Evolutionary conservation across 2,888 invertebrate genomes (phyloP), one percentile per base, ranked within the genome.

Genomic region (Dendrolimus pini): DNA sequence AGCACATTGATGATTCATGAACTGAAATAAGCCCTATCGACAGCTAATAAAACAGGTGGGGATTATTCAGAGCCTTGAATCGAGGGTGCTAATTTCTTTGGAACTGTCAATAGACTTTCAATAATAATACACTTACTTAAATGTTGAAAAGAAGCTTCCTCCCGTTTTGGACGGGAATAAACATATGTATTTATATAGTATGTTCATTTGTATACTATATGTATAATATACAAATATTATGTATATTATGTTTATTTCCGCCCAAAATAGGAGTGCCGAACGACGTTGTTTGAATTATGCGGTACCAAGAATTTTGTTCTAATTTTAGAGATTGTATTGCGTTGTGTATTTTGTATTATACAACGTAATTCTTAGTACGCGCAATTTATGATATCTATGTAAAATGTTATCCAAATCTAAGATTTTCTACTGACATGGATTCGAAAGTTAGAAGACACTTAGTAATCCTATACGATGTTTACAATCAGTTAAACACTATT

Each of bases 21-120:
- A 69, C 55, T 42, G 55, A 55, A 55, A 65, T 64, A 61, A 59
- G 30, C 30, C 30, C 30, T 59, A 63, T 61, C 60, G 61, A 62
- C 63, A 62, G 61, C 56, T 60, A 61, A 70, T 71, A 68, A 68
- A 68, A 62, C 56, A 57, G 58, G 18, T 52, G n/a, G 53, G 52
- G 41, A 57, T 30, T 55, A 41, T 55, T 55, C 13, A 30, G 54
- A 13, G 54, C 56, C 59, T 57, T 58, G 58, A 57, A 59, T 14
- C 55, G 54, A 8, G 55, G 58, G 55, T 55, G 56, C 53, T 58
- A 61, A 61, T 60, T 61, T 59, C 57, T 55, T 59, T 53, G 42
- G 30, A 59, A 59, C 55, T 53, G 57, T 58, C 56, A 64, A 62
- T 56, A 60, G 13, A 41, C 57, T 56, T 56, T 58, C 55, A 56